phyloP scores from a whole-genome alignment of 1,140 invertebrate species.

The Drosophila subobscura region DNA sequence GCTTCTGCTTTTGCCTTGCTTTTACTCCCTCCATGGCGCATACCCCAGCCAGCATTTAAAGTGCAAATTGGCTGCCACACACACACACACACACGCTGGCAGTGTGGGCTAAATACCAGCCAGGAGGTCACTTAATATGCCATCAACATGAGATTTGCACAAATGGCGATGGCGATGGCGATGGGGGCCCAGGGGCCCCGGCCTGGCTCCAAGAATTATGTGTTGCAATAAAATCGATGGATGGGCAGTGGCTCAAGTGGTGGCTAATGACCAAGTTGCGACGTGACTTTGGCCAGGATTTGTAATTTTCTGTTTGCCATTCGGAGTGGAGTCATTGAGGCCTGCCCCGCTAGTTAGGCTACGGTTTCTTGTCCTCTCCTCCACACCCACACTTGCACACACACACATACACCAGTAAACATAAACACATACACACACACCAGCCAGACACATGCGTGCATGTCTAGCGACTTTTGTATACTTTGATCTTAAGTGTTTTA shows the following conservation, averaged over 20 bases:
- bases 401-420: neutral
- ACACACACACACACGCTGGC: neutral
- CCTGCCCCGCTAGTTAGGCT: conserved; percentile 45
- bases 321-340: conserved; percentile 28
- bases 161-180: too few relatives aligned
- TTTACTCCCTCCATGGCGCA: conserved; percentile 26
- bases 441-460: conserved; percentile 16
- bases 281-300: conserved; percentile 76
- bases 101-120: conserved; percentile 10
- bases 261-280: conserved; percentile 73
- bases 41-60: conserved; percentile 57
- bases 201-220: conserved; percentile 63
- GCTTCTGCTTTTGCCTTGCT: neutral
- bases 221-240: conserved; percentile 79
- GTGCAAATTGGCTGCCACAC: conserved; percentile 53
- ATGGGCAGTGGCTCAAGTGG: conserved; percentile 31
- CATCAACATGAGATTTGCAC: conserved; percentile 80
- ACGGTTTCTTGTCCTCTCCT: conserved; percentile 38
- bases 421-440: neutral
- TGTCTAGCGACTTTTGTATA: conserved; percentile 3
- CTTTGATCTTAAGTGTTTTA: conserved; percentile 80
- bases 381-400: neutral
- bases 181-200: too few relatives aligned
- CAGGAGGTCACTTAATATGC: conserved; percentile 74
- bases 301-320: conserved; percentile 60